Conservation (phyloP, 1,140 invertebrate species). For the Achatina immaculata region DNA sequence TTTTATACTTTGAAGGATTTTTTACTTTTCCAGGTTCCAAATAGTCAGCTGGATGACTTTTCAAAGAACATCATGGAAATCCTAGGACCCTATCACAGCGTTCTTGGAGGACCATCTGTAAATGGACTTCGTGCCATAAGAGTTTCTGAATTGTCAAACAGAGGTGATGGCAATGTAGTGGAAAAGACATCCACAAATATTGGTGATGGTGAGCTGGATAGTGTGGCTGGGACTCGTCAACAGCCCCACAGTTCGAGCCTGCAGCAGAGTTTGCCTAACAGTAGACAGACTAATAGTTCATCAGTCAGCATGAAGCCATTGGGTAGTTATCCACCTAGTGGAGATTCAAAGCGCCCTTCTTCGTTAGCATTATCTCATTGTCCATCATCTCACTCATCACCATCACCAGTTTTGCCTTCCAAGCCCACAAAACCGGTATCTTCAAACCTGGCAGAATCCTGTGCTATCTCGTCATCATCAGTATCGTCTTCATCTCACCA, state of each 20-base stretch:
- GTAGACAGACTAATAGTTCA: conserved; percentile 2
- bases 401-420: not conserved
- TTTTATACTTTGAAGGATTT: not conserved
- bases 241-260: not conserved
- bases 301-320: not conserved
- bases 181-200: not conserved
- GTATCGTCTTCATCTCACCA: not conserved
- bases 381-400: not conserved
- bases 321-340: not conserved
- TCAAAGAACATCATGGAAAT: not conserved
- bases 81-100: not conserved
- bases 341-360: not conserved
- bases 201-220: not conserved
- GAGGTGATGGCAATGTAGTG: not conserved
- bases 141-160: not conserved
- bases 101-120: not conserved
- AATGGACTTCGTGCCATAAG: not conserved
- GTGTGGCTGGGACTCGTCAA: not conserved
- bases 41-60: not conserved
- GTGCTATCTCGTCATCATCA: not conserved
- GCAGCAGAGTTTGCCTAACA: not conserved
- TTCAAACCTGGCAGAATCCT: not conserved
- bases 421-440: not conserved
- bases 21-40: conserved; percentile 16
- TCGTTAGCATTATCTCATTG: not conserved